These are phyloP conservation scores for Anastrepha ludens DNA, from an alignment of 1,140 invertebrate genomes.

Conservation along the genomic window DNA sequence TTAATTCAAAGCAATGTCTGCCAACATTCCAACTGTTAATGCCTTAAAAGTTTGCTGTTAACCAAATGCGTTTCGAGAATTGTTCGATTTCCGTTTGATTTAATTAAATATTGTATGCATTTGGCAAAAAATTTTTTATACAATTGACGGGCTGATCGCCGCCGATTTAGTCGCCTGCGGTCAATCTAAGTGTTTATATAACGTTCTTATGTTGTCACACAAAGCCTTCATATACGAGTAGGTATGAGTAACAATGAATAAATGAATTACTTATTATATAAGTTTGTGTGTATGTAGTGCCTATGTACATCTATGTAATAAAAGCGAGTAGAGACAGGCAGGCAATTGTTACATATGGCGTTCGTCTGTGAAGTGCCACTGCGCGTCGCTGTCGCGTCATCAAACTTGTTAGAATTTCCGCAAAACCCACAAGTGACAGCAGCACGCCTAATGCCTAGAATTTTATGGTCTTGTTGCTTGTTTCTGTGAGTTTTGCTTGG, in stretches of 20 bases:
- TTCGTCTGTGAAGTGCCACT: background rate
- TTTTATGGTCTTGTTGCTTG: background rate
- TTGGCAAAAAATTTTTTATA: no score
- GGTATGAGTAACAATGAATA: no score
- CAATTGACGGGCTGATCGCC: background rate
- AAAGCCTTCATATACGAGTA: background rate
- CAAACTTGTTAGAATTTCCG: constrained; percentile 36
- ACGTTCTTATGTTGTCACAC: background rate
- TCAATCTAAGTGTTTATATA: background rate
- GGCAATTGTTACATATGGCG: background rate
- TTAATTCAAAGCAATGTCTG: background rate
- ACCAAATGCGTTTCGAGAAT: background rate
- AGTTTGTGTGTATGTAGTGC: background rate
- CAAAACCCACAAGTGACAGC: constrained; percentile 20
- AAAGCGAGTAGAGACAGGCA: background rate
- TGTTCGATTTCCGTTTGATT: constrained; percentile 15
- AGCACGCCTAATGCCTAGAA: background rate
- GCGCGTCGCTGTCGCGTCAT: background rate
- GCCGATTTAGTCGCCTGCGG: background rate
- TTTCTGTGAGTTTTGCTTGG: constrained; percentile 5
- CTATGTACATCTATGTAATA: background rate
- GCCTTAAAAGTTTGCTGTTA: background rate
- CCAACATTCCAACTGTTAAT: constrained; percentile 1
- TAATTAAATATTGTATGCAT: background rate
- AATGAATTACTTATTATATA: no score